phyloP scores from a whole-genome alignment of 64 coral and sea anemone genomes.

The Acropora tenuis region DNA sequence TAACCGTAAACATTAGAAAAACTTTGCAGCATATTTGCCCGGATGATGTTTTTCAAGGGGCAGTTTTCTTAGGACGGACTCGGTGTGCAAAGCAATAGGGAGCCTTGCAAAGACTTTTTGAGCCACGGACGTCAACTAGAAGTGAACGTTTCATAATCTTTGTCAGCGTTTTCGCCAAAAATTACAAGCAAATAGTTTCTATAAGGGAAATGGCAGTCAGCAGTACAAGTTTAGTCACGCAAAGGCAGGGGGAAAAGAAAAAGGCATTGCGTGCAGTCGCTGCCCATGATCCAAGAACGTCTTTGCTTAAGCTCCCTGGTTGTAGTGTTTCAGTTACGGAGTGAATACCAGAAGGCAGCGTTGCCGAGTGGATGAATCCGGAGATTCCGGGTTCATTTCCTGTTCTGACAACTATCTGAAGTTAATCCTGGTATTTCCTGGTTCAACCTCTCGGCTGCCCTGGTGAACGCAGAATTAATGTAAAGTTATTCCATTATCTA shows the following conservation, averaged over 20 bases:
- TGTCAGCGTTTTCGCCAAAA: slow-evolving; percentile 14
- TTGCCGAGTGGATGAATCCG: background rate
- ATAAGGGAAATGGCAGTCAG: slow-evolving; percentile 17
- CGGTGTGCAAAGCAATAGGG: slow-evolving; percentile 1
- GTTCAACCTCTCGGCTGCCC: slow-evolving; percentile 19
- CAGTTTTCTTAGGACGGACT: slow-evolving; percentile 8
- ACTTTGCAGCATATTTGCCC: slow-evolving; percentile 15
- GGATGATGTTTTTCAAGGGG: slow-evolving; percentile 18
- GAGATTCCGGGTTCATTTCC: slow-evolving; percentile 7
- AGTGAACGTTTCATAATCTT: slow-evolving; percentile 17
- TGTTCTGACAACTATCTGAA: slow-evolving; percentile 15
- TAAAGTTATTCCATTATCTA: slow-evolving; percentile 24
- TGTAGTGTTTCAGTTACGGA: slow-evolving; percentile 18
- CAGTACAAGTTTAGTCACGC: slow-evolving; percentile 3
- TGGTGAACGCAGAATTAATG: slow-evolving; percentile 18
- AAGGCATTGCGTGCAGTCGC: slow-evolving; percentile 3
- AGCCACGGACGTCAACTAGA: slow-evolving; percentile 12
- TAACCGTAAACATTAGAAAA: slow-evolving; percentile 23
- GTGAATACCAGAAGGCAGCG: slow-evolving; percentile 6
- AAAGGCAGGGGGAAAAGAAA: background rate
- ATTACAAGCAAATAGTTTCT: slow-evolving; percentile 24
- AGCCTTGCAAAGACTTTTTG: slow-evolving; percentile 22
- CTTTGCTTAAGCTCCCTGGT: background rate
- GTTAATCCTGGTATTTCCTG: slow-evolving; percentile 15
- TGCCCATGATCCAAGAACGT: background rate